These are phyloP conservation scores for Sylvia borin DNA, from an alignment of 2,797 vertebrate genomes.

Conservation along the genomic window DNA sequence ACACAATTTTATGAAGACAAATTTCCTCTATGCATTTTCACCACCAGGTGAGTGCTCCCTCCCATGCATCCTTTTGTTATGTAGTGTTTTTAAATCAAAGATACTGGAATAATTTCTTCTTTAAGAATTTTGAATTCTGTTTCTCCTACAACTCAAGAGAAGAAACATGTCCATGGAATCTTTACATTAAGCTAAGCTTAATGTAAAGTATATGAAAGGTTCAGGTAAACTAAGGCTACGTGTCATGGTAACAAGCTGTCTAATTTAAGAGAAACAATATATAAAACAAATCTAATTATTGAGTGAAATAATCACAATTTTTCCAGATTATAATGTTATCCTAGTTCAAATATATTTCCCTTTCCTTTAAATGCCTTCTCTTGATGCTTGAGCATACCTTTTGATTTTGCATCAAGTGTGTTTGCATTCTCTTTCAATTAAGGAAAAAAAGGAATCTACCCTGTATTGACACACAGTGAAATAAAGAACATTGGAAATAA, in stretches of 20 bases:
- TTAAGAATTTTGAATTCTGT: not conserved
- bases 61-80: not conserved
- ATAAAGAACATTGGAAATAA: not conserved
- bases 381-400: not conserved
- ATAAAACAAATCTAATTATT: not conserved
- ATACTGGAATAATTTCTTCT: not conserved
- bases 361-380: not conserved
- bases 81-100: not conserved
- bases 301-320: not conserved
- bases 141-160: not conserved
- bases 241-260: not conserved
- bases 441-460: not conserved
- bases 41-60: not conserved
- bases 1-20: not conserved
- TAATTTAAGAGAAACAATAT: not conserved
- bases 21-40: not conserved
- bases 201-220: not conserved
- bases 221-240: not conserved
- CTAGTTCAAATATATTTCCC: not conserved
- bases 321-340: not conserved
- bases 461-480: not conserved
- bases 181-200: not conserved
- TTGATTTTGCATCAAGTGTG: not conserved
- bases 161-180: not conserved
- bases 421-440: not conserved